phyloP scores from a whole-genome alignment of 2,113 vertebrate species.

The Phalacrocorax carbo region DNA sequence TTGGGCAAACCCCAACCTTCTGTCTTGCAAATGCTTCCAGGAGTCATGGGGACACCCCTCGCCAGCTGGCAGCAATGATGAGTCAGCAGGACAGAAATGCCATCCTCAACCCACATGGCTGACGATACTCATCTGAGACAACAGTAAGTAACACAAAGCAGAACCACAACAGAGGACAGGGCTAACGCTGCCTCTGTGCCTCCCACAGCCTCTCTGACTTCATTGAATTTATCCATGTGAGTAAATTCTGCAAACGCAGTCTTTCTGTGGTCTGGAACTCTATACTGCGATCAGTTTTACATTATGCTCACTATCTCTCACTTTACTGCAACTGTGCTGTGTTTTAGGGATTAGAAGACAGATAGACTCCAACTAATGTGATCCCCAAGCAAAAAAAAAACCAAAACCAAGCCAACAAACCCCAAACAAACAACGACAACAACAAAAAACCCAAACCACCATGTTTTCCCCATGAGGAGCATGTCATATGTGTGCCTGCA shows the following conservation, averaged over 20 bases:
- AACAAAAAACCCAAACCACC: too few species aligned
- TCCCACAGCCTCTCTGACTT: not conserved
- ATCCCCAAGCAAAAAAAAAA: not conserved
- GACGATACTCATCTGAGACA: not conserved
- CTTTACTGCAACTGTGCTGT: not conserved
- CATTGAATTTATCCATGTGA: not conserved
- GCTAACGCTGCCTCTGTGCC: not conserved
- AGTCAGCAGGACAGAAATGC: not conserved
- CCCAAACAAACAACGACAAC: too few species aligned
- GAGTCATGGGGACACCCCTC: not conserved
- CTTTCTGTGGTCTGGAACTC: not conserved
- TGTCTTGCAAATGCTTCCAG: not conserved
- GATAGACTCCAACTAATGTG: not conserved
- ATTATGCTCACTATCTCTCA: not conserved
- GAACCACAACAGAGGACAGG: rapidly evolving
- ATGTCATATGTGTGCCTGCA: not conserved
- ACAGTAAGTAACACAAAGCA: not conserved
- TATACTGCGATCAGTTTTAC: not conserved
- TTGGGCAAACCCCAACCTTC: not conserved
- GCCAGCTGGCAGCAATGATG: not conserved
- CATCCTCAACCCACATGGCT: not conserved
- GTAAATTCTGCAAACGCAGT: not conserved
- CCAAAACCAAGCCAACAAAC: too few species aligned
- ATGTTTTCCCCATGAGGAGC: not conserved
- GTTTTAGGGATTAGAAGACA: not conserved